phyloP scores from a whole-genome alignment of 92 coral and sea anemone genomes.

The Porites lobata region DNA sequence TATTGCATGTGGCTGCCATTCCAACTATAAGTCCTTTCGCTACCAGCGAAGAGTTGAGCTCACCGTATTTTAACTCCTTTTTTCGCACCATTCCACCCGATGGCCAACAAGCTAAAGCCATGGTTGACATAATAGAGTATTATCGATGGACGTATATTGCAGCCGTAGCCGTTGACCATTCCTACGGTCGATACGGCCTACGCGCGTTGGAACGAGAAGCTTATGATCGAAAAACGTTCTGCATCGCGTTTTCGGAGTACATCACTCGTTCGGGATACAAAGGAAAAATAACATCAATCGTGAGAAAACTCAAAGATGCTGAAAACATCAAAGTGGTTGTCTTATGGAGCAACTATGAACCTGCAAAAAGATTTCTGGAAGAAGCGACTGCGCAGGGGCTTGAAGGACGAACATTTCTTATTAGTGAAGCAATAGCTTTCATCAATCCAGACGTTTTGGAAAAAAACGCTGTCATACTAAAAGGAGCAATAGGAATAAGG shows the following conservation, averaged over 20 bases:
- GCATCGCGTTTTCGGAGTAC: conserved; percentile 87
- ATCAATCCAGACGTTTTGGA: conserved; percentile 68
- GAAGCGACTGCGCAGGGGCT: conserved; percentile 76
- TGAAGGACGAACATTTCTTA: conserved; percentile 78
- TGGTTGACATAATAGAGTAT: conserved; percentile 83
- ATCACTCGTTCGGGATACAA: conserved; percentile 81
- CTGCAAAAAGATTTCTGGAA: conserved; percentile 77
- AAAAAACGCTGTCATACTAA: conserved; percentile 64
- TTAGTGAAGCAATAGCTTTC: conserved; percentile 83
- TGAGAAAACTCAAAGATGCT: conserved; percentile 75
- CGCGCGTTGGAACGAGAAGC: conserved; percentile 88
- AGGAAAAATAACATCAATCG: conserved; percentile 76
- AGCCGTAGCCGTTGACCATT: conserved; percentile 86
- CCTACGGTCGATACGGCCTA: conserved; percentile 85
- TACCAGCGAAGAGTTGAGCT: conserved; percentile 84
- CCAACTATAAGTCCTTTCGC: conserved; percentile 83
- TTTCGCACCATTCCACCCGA: conserved; percentile 91
- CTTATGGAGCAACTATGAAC: conserved; percentile 87
- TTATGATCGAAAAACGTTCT: conserved; percentile 78
- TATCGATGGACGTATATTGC: conserved; percentile 85
- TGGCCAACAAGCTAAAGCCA: conserved; percentile 88
- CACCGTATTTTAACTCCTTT: conserved; percentile 76
- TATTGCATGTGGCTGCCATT: conserved; percentile 78
- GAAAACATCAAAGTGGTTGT: conserved; percentile 75
- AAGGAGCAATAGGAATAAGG: conserved; percentile 74